Conservation (phyloP, 1,140 invertebrate genomes). For the Matsumurasca onukii region DNA sequence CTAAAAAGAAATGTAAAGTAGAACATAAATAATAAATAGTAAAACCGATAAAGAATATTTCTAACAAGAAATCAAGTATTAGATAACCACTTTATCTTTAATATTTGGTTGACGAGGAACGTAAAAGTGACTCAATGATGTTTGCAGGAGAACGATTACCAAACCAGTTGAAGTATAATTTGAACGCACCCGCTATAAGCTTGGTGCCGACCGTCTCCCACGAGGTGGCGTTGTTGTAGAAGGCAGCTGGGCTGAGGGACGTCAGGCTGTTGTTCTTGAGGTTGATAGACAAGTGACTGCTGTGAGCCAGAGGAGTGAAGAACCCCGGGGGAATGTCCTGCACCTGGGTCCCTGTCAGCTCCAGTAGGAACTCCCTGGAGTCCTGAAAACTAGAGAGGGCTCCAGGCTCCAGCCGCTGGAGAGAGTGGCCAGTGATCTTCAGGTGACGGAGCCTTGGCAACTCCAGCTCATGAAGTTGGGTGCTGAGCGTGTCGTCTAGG, state of each 20-base stretch:
- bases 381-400: constrained; percentile 64
- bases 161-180: no score
- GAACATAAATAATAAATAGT: no score
- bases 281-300: constrained; percentile 73
- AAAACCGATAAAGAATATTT: no score
- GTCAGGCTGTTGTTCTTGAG: constrained; percentile 79
- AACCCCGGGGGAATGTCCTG: constrained; percentile 75
- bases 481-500: constrained; percentile 52
- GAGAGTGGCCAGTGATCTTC: constrained; percentile 70
- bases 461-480: constrained; percentile 46
- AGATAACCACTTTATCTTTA: no score
- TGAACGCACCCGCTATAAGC: constrained; percentile 70
- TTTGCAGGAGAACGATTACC: no score
- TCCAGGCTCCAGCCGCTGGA: constrained; percentile 66
- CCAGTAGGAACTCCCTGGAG: constrained; percentile 65
- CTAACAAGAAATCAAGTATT: no score
- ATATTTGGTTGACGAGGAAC: no score
- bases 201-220: constrained; percentile 85
- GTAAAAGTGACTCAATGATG: no score
- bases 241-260: constrained; percentile 74
- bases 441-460: constrained; percentile 75
- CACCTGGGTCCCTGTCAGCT: constrained; percentile 73
- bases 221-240: constrained; percentile 79
- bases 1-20: no score
- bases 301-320: constrained; percentile 70